Conservation (phyloP, 2,797 vertebrate genomes). For the Carduelis carduelis region DNA sequence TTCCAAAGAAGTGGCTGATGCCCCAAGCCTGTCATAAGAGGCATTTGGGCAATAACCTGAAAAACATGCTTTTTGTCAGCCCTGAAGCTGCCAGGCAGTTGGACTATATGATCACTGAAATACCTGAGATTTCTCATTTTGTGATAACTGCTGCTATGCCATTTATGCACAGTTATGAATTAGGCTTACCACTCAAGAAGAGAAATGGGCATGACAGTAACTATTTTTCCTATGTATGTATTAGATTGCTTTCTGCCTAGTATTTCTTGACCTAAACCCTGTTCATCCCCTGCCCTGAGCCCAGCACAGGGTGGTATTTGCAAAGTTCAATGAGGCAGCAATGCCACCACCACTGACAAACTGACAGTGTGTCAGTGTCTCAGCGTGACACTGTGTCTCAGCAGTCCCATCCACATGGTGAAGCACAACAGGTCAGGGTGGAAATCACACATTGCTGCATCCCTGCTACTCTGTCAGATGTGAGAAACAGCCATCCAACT, state of each 20-base stretch:
- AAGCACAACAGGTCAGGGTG: not conserved
- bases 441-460: not conserved
- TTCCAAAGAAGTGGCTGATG: not conserved
- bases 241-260: not conserved
- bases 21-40: not conserved
- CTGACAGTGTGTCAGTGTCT: not conserved
- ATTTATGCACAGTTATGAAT: not conserved
- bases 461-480: not conserved
- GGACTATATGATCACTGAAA: not conserved
- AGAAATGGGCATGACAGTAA: not conserved
- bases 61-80: not conserved
- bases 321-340: not conserved
- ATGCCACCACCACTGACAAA: not conserved
- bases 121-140: not conserved
- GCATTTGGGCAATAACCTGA: not conserved
- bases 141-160: not conserved
- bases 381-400: no score
- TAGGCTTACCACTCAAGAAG: not conserved
- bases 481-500: not conserved
- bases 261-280: not conserved
- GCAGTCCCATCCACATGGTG: fast-evolving
- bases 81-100: not conserved
- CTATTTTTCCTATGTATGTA: not conserved
- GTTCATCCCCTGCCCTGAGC: not conserved
- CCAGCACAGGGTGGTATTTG: not conserved